Percentiles rank a stretch among this genome's conserved stretches.
These are phyloP conservation scores for Acipenser ruthenus DNA, from an alignment of 2,797 vertebrate species.

Conservation along the genomic window DNA sequence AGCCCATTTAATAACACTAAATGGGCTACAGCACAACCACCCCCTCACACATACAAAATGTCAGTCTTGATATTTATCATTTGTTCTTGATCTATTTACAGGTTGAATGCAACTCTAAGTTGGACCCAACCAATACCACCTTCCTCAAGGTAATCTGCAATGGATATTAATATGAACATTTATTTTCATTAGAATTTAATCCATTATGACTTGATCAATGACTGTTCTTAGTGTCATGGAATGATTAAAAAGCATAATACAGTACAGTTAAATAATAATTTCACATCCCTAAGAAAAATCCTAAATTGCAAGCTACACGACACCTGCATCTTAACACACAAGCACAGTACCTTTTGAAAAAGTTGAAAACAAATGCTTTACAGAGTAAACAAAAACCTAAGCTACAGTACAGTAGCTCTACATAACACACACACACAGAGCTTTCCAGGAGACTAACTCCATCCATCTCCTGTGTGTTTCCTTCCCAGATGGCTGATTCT, in stretches of 20 bases:
- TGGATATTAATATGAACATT: background rate
- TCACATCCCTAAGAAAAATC: too few relatives aligned
- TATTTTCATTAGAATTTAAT: background rate
- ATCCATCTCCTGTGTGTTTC: constrained; percentile 8
- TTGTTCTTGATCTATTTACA: constrained; percentile 29
- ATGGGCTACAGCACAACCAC: too few relatives aligned
- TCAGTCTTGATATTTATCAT: background rate
- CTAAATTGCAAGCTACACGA: too few relatives aligned
- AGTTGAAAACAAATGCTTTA: too few relatives aligned
- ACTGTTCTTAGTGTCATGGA: too few relatives aligned
- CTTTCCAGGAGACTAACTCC: background rate
- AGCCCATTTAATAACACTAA: too few relatives aligned
- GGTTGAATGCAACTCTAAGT: constrained; percentile 97
- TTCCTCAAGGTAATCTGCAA: constrained; percentile 82
- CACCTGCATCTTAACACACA: too few relatives aligned
- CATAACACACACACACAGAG: background rate
- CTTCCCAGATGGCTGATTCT: constrained; percentile 83
- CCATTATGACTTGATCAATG: background rate
- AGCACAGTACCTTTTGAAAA: too few relatives aligned
- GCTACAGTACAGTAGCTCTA: too few relatives aligned
- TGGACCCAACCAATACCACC: constrained; percentile 92
- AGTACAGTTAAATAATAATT: too few relatives aligned
- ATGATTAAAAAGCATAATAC: too few relatives aligned
- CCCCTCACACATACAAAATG: background rate
- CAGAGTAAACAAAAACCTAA: too few relatives aligned